Evolutionary conservation across 2,888 invertebrate genomes (phyloP).

Genomic region (Biston stratarius): DNA sequence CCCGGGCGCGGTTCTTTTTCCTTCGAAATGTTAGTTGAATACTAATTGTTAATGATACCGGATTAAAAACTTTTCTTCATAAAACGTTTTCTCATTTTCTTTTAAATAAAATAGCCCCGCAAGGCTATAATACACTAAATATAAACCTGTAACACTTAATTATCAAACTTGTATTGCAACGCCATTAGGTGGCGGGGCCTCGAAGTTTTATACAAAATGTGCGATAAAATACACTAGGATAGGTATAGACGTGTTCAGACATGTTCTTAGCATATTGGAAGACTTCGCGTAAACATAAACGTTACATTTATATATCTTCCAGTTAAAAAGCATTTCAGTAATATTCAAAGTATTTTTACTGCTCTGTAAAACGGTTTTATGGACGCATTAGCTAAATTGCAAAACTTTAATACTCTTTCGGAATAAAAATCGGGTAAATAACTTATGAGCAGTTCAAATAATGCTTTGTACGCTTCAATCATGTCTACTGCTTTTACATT

Average conservation of each 20-base stretch:
- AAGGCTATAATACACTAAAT: no score
- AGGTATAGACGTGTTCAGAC: neutral
- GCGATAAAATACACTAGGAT: no score
- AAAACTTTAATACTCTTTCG: constrained; percentile 46
- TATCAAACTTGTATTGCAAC: no score
- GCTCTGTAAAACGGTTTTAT: constrained; percentile 48
- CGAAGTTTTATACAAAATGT: no score
- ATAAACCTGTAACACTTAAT: no score
- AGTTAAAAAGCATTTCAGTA: constrained; percentile 38
- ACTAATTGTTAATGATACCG: no score
- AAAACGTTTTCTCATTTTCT: no score
- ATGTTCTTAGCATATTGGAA: constrained; percentile 11
- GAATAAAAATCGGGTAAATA: constrained; percentile 32
- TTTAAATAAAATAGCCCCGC: no score
- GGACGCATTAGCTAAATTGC: constrained; percentile 46
- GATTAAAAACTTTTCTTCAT: no score
- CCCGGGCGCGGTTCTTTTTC: no score
- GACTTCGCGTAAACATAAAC: constrained; percentile 17
- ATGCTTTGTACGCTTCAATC: constrained; percentile 7
- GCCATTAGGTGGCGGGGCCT: no score
- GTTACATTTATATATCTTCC: constrained; percentile 32
- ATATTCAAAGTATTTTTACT: constrained; percentile 48
- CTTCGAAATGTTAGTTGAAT: no score
- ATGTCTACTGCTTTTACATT: neutral
- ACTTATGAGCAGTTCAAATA: constrained; percentile 15